Percentiles rank a stretch among this genome's conserved stretches.
phyloP scores from a whole-genome alignment of 2,888 invertebrate species.

The Agriopis leucophaearia region DNA sequence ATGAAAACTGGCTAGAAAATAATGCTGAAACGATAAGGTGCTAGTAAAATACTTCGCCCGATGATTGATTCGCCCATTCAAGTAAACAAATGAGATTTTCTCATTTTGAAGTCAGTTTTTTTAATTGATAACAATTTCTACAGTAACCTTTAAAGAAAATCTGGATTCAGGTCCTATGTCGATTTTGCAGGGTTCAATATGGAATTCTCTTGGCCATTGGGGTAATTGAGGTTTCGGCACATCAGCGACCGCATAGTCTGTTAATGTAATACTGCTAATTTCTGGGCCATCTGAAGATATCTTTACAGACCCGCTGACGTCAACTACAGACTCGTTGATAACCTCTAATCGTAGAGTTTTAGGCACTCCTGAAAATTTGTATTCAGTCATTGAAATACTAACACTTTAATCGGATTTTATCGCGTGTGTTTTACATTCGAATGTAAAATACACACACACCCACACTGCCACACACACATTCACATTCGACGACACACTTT shows the following conservation, averaged over 20 bases:
- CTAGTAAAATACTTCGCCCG: not conserved
- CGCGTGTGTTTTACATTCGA: too few relatives aligned
- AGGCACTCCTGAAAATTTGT: constrained; percentile 74
- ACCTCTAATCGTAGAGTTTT: constrained; percentile 77
- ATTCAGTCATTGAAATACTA: not conserved
- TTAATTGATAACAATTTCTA: too few relatives aligned
- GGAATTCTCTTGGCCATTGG: constrained; percentile 84
- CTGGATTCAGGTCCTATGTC: constrained; percentile 77
- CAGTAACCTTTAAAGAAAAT: constrained; percentile 73
- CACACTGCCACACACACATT: too few relatives aligned
- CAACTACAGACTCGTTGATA: constrained; percentile 84
- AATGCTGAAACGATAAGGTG: not conserved
- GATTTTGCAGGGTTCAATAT: constrained; percentile 78
- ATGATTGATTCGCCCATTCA: too few relatives aligned
- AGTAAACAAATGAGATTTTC: too few relatives aligned
- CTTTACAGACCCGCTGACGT: constrained; percentile 80
- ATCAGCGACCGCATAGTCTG: constrained; percentile 74
- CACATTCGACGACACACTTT: too few relatives aligned
- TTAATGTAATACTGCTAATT: constrained; percentile 77
- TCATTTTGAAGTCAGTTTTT: too few relatives aligned
- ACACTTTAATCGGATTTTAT: too few relatives aligned
- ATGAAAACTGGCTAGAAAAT: not conserved
- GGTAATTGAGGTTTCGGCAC: constrained; percentile 74
- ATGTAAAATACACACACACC: too few relatives aligned
- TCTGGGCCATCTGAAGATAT: constrained; percentile 86